These are phyloP conservation scores for Caracal caracal DNA, from an alignment of 2,113 vertebrate species.

Conservation along the genomic window DNA sequence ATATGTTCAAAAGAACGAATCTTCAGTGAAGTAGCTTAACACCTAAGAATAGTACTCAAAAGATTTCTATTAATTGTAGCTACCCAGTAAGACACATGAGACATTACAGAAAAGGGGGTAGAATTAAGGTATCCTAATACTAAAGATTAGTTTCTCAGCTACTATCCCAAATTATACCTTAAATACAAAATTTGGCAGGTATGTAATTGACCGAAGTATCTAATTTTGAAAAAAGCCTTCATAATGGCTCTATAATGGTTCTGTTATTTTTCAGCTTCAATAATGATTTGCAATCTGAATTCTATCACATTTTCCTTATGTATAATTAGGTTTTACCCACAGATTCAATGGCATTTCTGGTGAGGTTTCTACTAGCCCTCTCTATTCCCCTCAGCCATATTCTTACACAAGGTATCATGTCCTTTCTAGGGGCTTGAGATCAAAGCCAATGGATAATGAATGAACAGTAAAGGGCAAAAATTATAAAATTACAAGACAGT, in stretches of 20 bases:
- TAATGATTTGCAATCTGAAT: not conserved
- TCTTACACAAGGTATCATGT: not conserved
- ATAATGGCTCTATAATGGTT: not conserved
- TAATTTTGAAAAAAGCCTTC: constrained; percentile 24
- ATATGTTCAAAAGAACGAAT: constrained; percentile 18
- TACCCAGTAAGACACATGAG: constrained; percentile 20
- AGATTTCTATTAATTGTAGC: constrained; percentile 25
- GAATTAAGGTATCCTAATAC: not conserved
- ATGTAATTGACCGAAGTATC: not conserved
- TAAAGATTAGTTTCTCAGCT: not conserved
- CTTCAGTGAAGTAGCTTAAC: not conserved
- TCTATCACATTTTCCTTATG: not conserved
- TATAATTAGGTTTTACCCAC: constrained; percentile 26
- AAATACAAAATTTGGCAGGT: not conserved
- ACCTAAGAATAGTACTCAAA: not conserved
- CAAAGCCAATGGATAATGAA: not conserved
- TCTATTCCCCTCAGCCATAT: not conserved
- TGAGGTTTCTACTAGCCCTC: not conserved
- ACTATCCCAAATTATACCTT: constrained; percentile 19
- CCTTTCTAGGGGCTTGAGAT: not conserved
- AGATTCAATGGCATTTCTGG: constrained; percentile 12
- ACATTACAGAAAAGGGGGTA: not conserved
- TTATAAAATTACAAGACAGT: not conserved
- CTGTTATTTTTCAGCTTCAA: not conserved
- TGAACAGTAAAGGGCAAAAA: not conserved